Base-by-base conservation (phyloP, 2,113 vertebrate species). In the Noturus placidus region DNA sequence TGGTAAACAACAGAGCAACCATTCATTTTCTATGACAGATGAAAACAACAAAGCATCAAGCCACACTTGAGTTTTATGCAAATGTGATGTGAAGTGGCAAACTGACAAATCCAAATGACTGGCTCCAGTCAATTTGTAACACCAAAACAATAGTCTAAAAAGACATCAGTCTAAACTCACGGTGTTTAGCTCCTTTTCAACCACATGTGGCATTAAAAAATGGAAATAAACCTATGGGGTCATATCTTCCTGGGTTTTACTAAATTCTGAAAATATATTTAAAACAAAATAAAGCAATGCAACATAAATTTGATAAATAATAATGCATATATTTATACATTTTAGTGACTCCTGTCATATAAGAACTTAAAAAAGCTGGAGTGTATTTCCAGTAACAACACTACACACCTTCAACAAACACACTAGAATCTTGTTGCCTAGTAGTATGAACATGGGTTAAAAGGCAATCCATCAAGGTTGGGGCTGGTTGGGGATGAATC, bases 101-200 rank as follows among this genome's bases (percentile, higher is more conserved):
- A 80, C 35, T 17, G 11, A 59, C 56, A 81, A 25, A 59, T 38
- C 20, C 78, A 57, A 57, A 80, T 80, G 52, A 57, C 54, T 59
- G 54, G 56, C 33, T 38, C 30, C 56, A 61, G 33, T 80, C 77
- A 80, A 57, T 80, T 80, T 80, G n/a, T n/a, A 52, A 80, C 77
- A 57, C 52, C 8, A 57, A 79, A 30, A n/a, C 27, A 79, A 8
- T 30, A 80, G 77, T 35, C n/a, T 33, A 80, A 80, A 80, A 30
- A 80, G 9, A 33, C 52, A 33, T n/a, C 30, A 30, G 50, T 20
- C 1, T 56, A 54, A 56, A 30, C 14, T 54, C 27, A 56, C 11
- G 1, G 77, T 30, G 54, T 81, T 38, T 38, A 38, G 17, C 20
- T 20, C 7, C 52, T 22, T 59, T 81, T 80, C 2, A 78, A 79